These are phyloP conservation scores for Cantharis nigra DNA, from an alignment of 2,888 invertebrate genomes.

Conservation along the genomic window DNA sequence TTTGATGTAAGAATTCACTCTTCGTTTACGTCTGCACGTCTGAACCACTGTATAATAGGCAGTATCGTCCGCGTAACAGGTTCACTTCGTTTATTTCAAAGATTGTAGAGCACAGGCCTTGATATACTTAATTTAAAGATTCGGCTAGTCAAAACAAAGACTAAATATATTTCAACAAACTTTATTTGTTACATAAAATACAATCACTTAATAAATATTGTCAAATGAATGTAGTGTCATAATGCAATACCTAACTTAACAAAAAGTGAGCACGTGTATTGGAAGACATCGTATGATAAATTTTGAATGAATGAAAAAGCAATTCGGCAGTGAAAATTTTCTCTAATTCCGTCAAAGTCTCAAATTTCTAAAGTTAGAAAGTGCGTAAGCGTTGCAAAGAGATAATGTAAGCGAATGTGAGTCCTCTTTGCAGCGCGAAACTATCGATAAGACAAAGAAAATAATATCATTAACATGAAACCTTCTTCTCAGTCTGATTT, in stretches of 20 bases:
- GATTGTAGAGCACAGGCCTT: no score
- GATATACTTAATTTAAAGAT: no score
- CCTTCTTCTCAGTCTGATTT: neutral
- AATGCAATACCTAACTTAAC: neutral
- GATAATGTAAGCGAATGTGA: neutral
- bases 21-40: no score
- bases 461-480: neutral
- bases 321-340: neutral
- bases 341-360: neutral
- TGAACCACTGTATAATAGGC: no score
- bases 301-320: neutral
- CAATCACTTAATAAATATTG: neutral
- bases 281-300: neutral
- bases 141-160: neutral
- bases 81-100: no score
- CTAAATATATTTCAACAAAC: neutral
- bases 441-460: neutral
- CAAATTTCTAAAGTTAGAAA: neutral
- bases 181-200: neutral
- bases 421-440: neutral
- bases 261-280: neutral
- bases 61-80: no score
- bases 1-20: no score
- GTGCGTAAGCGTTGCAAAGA: neutral
- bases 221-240: neutral